phyloP scores from a whole-genome alignment of 2,113 vertebrate genomes.

The Canis aureus region DNA sequence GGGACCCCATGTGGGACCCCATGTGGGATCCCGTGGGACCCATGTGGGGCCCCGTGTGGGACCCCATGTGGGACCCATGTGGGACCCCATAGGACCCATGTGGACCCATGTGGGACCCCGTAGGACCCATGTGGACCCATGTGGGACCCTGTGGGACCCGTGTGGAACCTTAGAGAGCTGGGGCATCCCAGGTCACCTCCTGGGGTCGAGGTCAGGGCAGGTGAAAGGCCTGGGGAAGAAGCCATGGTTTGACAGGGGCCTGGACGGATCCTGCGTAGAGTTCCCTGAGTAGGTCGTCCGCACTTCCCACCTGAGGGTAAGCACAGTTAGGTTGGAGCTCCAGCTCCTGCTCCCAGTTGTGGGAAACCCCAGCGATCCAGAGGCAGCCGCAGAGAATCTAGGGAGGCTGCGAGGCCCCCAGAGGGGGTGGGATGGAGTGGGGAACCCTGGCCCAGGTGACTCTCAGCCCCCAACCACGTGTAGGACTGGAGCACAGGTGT shows the following conservation, averaged over 20 bases:
- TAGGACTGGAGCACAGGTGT: too few species aligned
- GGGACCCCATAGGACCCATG: rapidly evolving
- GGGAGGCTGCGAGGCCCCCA: not conserved
- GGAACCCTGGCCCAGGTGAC: rapidly evolving
- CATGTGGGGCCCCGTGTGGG: rapidly evolving
- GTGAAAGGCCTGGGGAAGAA: not conserved
- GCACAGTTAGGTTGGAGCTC: not conserved
- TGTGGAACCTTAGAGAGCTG: rapidly evolving
- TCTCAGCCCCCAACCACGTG: not conserved
- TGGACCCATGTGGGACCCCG: rapidly evolving
- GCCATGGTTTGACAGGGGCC: not conserved
- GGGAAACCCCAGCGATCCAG: not conserved
- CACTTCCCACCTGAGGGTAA: not conserved
- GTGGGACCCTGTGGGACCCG: rapidly evolving
- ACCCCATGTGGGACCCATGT: rapidly evolving
- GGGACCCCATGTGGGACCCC: too few species aligned
- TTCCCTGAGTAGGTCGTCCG: too few species aligned
- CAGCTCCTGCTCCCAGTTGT: rapidly evolving
- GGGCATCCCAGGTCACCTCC: not conserved
- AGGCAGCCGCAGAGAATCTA: not conserved
- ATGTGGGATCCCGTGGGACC: rapidly evolving
- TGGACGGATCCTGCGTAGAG: not conserved
- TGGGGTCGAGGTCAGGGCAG: too few species aligned
- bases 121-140: rapidly evolving
- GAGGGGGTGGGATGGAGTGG: not conserved